phyloP scores from a whole-genome alignment of 2,113 vertebrate species.

The Monopterus albus region DNA sequence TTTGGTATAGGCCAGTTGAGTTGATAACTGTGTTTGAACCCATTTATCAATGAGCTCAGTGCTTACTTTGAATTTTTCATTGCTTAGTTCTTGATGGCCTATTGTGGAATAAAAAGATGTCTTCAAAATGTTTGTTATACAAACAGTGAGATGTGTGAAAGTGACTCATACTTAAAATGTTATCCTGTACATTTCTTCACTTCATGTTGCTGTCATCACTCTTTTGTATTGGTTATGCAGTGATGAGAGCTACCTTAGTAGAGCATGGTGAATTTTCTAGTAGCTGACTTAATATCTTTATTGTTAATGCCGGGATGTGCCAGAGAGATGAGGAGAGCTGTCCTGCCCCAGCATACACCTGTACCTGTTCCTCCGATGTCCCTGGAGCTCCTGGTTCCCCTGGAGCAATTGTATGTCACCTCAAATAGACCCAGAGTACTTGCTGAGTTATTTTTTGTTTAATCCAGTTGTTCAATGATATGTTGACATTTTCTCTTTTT shows the following conservation, averaged over 20 bases:
- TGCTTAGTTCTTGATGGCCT: no score
- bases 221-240: not conserved
- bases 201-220: not conserved
- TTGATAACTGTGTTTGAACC: not conserved
- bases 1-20: no score
- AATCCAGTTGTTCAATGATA: not conserved
- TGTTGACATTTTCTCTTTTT: not conserved
- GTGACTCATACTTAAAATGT: no score
- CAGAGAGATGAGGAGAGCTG: conserved; percentile 91
- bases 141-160: no score
- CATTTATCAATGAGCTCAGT: not conserved
- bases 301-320: conserved; percentile 20
- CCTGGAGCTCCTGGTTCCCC: conserved; percentile 85
- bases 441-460: not conserved
- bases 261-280: no score
- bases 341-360: conserved; percentile 81
- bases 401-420: conserved; percentile 85
- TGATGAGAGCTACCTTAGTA: no score
- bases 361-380: conserved; percentile 84
- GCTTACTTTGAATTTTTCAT: no score
- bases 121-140: no score
- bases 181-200: not conserved
- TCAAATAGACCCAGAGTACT: not conserved
- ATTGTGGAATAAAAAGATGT: no score
- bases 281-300: not conserved